phyloP scores from a whole-genome alignment of 2,797 vertebrate species.

The Chelonia mydas region DNA sequence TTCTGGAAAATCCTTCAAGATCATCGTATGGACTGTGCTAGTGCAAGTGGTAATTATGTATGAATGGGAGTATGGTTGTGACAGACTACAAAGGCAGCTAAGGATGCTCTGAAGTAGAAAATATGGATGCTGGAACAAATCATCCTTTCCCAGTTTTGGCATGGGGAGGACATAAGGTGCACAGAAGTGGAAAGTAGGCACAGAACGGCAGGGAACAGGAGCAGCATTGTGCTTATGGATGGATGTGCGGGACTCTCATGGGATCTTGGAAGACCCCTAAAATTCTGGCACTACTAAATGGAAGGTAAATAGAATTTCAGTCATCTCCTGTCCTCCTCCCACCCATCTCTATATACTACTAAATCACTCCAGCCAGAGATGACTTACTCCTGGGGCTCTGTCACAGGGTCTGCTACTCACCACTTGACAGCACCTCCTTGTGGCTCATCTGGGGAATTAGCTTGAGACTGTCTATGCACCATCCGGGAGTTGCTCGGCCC shows the following conservation, averaged over 20 bases:
- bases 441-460: background rate
- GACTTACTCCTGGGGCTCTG: background rate
- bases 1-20: background rate
- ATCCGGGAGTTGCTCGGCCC: background rate
- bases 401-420: background rate
- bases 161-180: background rate
- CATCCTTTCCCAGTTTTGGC: background rate
- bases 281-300: background rate
- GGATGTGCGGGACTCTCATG: background rate
- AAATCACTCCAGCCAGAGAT: background rate
- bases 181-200: background rate
- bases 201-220: background rate
- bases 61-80: background rate
- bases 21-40: background rate
- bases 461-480: background rate
- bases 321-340: background rate
- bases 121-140: background rate
- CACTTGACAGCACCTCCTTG: background rate
- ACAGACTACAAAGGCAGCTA: background rate
- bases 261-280: background rate
- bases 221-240: background rate
- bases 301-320: background rate
- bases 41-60: background rate
- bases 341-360: background rate
- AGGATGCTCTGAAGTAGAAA: background rate